Base-by-base conservation (phyloP, 2,888 invertebrate genomes). In the Apoda limacodes region DNA sequence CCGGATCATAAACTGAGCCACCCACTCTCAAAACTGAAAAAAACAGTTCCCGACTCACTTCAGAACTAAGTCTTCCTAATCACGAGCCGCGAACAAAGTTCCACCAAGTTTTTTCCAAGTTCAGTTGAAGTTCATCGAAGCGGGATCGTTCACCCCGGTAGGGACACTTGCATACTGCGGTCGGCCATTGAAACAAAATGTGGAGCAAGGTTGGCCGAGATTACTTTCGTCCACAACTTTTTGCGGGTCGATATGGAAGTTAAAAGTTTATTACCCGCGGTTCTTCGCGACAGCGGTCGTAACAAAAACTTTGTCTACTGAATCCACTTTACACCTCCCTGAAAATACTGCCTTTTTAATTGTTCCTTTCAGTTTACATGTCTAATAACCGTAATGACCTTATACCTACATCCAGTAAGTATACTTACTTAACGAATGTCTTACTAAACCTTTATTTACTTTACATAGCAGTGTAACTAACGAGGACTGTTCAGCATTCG, bases 11-110 rank as follows among this genome's bases (percentile, higher is more conserved):
- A 80, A 80, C 74, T 76, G 67, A 75, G 72, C 74, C 71, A 80
- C 78, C 76, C 63, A 80, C 76, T 80, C 78, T 78, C 72, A 67
- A 74, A 80, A 75, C 75, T 76, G 71, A 69, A 78, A 75, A 46
- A 71, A 69, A 66, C 72, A 69, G 66, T 74, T 71, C 67, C 60
- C 65, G 63, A 69, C 72, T 74, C 66, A 72, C 71, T 78, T 78
- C 69, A 71, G 63, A 80, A 80, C 78, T 78, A 78, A 80, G 75
- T 76, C 75, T 67, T 75, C 74, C 78, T 80, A 80, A 80, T 80
- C 80, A 80, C 75, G 68, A 68, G 67, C 70, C 72, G 71, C 67
- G 70, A 67, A 69, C 67, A 63, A 75, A 76, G 60, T 76, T 75
- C 56, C 42, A 45, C 52, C 53, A 67, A 75, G 72, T 76, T 75